These are phyloP conservation scores for Cassiopea andromeda DNA, from an alignment of 30 jellyfish, hydroid and myxozoan species.

Conservation along the genomic window DNA sequence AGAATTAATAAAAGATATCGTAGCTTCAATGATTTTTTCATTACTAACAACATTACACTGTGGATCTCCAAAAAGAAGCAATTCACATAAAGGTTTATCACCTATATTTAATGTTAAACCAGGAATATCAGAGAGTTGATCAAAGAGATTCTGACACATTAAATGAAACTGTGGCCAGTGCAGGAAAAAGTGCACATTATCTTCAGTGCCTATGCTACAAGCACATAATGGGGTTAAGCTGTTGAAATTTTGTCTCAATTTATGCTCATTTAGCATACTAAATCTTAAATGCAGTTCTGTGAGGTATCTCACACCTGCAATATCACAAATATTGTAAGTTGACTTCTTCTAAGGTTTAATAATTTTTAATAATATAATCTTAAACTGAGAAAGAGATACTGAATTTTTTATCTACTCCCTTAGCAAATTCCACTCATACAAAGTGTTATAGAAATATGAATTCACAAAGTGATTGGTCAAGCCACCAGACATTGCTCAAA, in stretches of 20 bases:
- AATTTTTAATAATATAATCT: neutral
- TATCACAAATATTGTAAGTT: conserved; percentile 8
- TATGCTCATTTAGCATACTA: conserved; percentile 28
- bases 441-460: neutral
- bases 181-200: conserved; percentile 4
- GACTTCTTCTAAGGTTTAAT: neutral
- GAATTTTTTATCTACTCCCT: neutral
- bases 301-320: conserved; percentile 10
- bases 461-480: neutral
- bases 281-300: conserved; percentile 7
- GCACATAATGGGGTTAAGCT: neutral
- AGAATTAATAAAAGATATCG: neutral
- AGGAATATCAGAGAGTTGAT: conserved; percentile 12
- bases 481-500: neutral
- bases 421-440: neutral
- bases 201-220: conserved; percentile 37
- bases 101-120: neutral
- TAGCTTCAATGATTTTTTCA: neutral
- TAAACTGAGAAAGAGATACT: conserved; percentile 22
- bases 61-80: conserved; percentile 16
- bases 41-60: conserved; percentile 1
- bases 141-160: conserved; percentile 11
- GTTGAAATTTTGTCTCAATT: conserved; percentile 13
- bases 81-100: neutral
- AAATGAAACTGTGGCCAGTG: conserved; percentile 28